Evolutionary conservation across 2,113 vertebrate genomes (phyloP), one percentile per base, ranked within the genome.

Genomic region (Garra rufa): DNA sequence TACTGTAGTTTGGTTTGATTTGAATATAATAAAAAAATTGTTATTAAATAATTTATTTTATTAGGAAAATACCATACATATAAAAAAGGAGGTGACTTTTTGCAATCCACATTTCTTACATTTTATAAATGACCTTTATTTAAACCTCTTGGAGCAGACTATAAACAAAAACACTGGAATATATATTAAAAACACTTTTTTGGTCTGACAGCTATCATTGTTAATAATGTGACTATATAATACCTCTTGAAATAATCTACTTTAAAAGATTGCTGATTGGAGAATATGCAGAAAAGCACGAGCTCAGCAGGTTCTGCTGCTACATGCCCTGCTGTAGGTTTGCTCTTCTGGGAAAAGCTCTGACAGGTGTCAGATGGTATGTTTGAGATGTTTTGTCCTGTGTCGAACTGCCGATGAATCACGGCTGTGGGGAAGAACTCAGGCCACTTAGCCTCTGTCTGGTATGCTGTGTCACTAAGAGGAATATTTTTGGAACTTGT

Each of bases 351-450:
- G 84, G 83, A 84, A 89, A 87, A 78, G 76, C 24, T 89, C 89
- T 88, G 89, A 85, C 55, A 43, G 87, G 87, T 89, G 91, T 90
- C 86, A 89, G 89, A 52, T 74, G 74, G 85, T 85, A 87, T 87
- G 89, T 86, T 91, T 92, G 85, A 90, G 86, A 26, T 85, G 92
- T 92, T 91, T 84, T 88, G 90, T 86, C 59, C 17, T 84, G 88
- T 24, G 21, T 55, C 50, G 50, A 50, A 50, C 48, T 50, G 48
- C 52, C 21, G 30, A 17, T 86, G 61, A 85, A 34, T 82, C 59
- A 63, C 46, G 6, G 76, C 26, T 70, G 52, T 78, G 75, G 76
- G 87, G 89, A 85, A 90, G 87, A 88, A 86, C 85, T 74, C 85
- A 80, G 59, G 80, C 81, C 88, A 48, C 67, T 65, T 46, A 61